A percentile compares a stretch with the other conserved stretches of the same genome.
These are phyloP conservation scores for Hartigia nigra DNA, from an alignment of 2,888 invertebrate genomes.

Conservation along the genomic window DNA sequence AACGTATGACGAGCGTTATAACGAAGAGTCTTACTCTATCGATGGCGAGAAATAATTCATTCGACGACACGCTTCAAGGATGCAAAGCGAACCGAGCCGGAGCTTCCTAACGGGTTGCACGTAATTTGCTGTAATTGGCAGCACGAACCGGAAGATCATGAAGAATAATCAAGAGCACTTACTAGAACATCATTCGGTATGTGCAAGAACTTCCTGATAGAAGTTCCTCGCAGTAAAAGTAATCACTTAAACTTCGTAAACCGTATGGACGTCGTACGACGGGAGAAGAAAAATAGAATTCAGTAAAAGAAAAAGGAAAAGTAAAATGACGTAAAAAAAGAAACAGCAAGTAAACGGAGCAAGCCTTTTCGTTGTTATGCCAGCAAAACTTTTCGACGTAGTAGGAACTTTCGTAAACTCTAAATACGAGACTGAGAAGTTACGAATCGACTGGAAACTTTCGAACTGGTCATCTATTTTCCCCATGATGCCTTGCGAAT, in stretches of 20 bases:
- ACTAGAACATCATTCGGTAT: background rate
- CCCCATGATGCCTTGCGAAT: background rate
- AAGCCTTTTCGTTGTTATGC: background rate
- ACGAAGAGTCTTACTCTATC: background rate
- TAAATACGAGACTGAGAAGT: background rate
- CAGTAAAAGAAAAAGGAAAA: background rate
- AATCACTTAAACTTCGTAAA: background rate
- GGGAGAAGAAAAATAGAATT: background rate
- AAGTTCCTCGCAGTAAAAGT: background rate
- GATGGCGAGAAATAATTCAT: conserved; percentile 10
- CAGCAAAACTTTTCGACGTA: background rate
- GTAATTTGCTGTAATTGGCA: background rate
- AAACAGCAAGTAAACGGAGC: background rate
- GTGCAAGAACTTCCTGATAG: background rate
- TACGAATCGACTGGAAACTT: background rate
- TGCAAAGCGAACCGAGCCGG: background rate
- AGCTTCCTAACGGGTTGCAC: background rate
- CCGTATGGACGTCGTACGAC: background rate
- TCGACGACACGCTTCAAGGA: background rate
- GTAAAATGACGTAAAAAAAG: background rate
- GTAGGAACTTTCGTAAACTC: background rate
- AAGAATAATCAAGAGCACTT: background rate
- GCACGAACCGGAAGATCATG: background rate
- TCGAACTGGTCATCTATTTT: background rate
- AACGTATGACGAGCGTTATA: background rate